phyloP scores from a whole-genome alignment of 2,888 invertebrate species.

The Brenthis hecate region DNA sequence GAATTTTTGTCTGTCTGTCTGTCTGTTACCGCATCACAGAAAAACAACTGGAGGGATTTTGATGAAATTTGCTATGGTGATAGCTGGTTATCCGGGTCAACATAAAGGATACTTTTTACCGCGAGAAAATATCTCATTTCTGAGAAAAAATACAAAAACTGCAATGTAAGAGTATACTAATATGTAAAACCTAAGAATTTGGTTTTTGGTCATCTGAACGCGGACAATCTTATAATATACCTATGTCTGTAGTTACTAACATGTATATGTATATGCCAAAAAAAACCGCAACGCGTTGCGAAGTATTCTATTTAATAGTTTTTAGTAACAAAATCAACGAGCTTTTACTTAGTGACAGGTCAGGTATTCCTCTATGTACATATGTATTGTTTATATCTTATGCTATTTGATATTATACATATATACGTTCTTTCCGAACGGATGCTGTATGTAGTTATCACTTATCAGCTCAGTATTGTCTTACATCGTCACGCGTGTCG shows the following conservation, averaged over 20 bases:
- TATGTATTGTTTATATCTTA: background rate
- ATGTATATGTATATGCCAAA: background rate
- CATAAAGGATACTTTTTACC: too few relatives aligned
- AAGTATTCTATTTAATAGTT: background rate
- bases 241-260: background rate
- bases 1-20: too few relatives aligned
- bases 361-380: too few relatives aligned
- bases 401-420: background rate
- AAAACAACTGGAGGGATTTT: too few relatives aligned
- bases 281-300: constrained; percentile 3
- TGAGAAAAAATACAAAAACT: too few relatives aligned
- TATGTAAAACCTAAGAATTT: too few relatives aligned
- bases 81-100: too few relatives aligned
- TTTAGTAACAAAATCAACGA: constrained; percentile 5
- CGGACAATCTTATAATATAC: background rate
- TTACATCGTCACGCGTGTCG: constrained; percentile 1
- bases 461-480: constrained; percentile 8
- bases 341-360: background rate
- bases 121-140: too few relatives aligned
- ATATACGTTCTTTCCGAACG: background rate
- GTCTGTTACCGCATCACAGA: too few relatives aligned
- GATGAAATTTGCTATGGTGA: too few relatives aligned
- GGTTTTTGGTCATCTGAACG: too few relatives aligned
- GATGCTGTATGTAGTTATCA: background rate
- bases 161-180: too few relatives aligned